These are phyloP conservation scores for Sus scrofa DNA, from an alignment of 2,113 vertebrate genomes.

Conservation along the genomic window DNA sequence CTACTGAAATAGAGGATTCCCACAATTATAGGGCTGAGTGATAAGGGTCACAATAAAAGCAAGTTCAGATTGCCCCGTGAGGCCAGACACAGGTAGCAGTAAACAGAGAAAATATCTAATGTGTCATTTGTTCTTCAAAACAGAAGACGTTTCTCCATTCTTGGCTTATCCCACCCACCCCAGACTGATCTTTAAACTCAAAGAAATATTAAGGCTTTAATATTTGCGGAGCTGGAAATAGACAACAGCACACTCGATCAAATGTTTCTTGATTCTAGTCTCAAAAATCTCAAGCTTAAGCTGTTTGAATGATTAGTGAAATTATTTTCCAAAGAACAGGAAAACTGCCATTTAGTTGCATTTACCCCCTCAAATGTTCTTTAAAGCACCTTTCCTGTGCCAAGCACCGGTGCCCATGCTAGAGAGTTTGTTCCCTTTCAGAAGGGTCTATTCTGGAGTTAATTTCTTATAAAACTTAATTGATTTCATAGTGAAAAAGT, in stretches of 20 bases:
- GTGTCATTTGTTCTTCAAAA: not conserved
- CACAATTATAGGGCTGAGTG: not conserved
- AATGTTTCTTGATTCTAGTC: constrained; percentile 1
- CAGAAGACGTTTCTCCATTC: not conserved
- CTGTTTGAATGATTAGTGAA: not conserved
- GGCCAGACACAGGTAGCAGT: no score
- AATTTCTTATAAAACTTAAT: not conserved
- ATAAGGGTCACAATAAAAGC: not conserved
- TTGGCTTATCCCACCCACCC: not conserved
- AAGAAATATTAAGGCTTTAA: not conserved
- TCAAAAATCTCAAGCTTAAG: constrained; percentile 26
- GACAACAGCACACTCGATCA: not conserved
- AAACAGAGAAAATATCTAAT: not conserved
- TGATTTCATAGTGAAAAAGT: constrained; percentile 1
- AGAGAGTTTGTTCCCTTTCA: not conserved
- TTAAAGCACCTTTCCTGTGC: not conserved
- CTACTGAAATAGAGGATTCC: not conserved
- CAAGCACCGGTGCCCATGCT: not conserved
- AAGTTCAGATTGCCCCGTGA: not conserved
- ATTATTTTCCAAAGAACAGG: not conserved
- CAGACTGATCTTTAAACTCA: not conserved
- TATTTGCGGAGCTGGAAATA: not conserved
- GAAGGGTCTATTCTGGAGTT: not conserved
- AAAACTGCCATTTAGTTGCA: constrained; percentile 5
- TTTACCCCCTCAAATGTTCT: not conserved